These are phyloP conservation scores for Nipponacmea schrenckii DNA, from an alignment of 2,888 invertebrate genomes.

Conservation along the genomic window DNA sequence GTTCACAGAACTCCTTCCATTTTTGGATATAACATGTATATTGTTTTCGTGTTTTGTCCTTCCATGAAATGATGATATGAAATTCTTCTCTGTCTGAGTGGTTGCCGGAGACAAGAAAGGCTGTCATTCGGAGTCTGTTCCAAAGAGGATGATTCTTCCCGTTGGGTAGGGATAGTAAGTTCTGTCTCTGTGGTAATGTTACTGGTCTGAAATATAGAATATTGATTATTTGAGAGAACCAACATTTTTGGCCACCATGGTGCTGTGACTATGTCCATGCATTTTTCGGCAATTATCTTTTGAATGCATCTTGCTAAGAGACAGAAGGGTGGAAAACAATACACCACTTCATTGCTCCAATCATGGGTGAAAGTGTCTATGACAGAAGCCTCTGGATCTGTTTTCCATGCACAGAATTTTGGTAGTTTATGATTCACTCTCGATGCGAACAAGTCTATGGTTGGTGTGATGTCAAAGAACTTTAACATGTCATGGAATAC, in stretches of 20 bases:
- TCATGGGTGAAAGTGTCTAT: constrained; percentile 19
- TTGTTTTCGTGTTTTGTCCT: constrained; percentile 24
- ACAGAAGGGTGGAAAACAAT: constrained; percentile 27
- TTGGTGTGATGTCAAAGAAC: background rate
- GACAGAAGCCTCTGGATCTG: constrained; percentile 18
- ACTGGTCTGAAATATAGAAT: constrained; percentile 13
- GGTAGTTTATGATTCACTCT: background rate
- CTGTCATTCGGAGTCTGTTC: constrained; percentile 20
- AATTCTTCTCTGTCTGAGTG: constrained; percentile 18
- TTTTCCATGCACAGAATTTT: constrained; percentile 5
- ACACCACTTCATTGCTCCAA: constrained; percentile 16
- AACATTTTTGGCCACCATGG: constrained; percentile 30
- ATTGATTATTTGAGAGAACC: constrained; percentile 21
- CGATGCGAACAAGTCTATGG: background rate
- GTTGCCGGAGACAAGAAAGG: constrained; percentile 29
- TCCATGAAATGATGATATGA: constrained; percentile 33
- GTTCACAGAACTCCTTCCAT: too few species aligned
- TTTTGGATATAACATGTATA: too few species aligned
- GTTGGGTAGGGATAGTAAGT: constrained; percentile 13
- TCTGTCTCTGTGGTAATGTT: constrained; percentile 15
- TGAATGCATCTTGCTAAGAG: constrained; percentile 20
- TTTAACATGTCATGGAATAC: background rate
- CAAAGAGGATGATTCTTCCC: constrained; percentile 5
- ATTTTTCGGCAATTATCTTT: constrained; percentile 25
- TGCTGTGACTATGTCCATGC: constrained; percentile 20